Percentiles rank a stretch among this genome's conserved stretches.
These are phyloP conservation scores for Siniperca knerii DNA, from an alignment of 2,113 vertebrate species.

Conservation along the genomic window DNA sequence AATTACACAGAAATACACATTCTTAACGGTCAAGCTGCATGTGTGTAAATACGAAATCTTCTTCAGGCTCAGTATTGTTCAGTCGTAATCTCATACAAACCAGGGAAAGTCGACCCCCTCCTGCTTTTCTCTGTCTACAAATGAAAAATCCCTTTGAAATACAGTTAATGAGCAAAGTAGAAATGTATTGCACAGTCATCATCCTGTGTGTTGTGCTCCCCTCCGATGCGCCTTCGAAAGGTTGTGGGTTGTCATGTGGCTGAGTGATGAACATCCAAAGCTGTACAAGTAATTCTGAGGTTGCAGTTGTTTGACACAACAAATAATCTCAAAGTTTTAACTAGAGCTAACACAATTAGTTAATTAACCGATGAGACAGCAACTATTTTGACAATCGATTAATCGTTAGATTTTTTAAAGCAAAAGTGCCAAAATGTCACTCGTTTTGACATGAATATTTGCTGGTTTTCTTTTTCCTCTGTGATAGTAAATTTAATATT, in stretches of 20 bases:
- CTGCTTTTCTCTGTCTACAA: slow-evolving; percentile 5
- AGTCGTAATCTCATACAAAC: slow-evolving; percentile 69
- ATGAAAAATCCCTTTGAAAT: slow-evolving; percentile 34
- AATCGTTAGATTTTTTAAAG: background rate
- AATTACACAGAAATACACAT: slow-evolving; percentile 78
- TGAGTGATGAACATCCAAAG: background rate
- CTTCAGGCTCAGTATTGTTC: slow-evolving; percentile 83
- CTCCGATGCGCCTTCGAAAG: background rate
- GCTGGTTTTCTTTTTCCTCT: background rate
- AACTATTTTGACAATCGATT: background rate
- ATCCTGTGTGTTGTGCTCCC: background rate
- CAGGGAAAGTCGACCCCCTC: background rate
- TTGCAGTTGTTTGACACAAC: background rate
- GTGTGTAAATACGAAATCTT: slow-evolving; percentile 53
- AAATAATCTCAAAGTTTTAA: background rate
- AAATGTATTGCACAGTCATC: slow-evolving; percentile 79
- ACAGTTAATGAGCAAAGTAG: slow-evolving; percentile 48
- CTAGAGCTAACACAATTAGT: too few species aligned
- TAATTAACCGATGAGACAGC: background rate
- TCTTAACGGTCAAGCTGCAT: slow-evolving; percentile 83
- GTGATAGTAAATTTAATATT: background rate
- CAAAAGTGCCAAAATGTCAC: background rate
- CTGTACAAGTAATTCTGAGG: background rate
- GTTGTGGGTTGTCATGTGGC: background rate
- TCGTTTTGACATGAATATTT: background rate